These are phyloP conservation scores for Hippolais icterina DNA, from an alignment of 2,113 vertebrate species.

Conservation along the genomic window DNA sequence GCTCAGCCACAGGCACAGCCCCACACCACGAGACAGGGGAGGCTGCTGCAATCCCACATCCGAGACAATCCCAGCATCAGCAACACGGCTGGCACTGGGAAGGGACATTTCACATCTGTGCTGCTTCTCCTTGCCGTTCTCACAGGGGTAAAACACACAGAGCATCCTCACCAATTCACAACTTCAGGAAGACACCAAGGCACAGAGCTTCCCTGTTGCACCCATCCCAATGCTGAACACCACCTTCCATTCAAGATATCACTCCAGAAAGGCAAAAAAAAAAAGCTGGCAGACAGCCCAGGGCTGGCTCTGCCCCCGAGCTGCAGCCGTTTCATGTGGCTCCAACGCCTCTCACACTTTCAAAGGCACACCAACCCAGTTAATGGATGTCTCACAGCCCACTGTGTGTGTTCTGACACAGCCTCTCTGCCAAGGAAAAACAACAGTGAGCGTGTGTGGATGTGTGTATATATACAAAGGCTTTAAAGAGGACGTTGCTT, in stretches of 20 bases:
- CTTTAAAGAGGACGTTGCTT: not conserved
- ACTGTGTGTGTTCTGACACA: constrained; percentile 15
- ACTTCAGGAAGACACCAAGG: not conserved
- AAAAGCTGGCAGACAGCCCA: not conserved
- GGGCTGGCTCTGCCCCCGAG: constrained; percentile 13
- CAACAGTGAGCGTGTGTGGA: not conserved
- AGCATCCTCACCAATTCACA: not conserved
- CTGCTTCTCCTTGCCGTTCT: not conserved
- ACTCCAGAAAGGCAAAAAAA: not conserved
- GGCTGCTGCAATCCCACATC: not conserved
- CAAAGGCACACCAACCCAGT: constrained; percentile 23
- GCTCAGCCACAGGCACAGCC: not conserved
- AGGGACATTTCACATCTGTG: accelerated
- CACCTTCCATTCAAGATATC: not conserved
- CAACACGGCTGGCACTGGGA: accelerated
- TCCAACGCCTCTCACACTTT: constrained; percentile 38
- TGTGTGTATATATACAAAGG: not conserved
- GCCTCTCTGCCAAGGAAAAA: not conserved
- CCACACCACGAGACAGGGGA: not conserved
- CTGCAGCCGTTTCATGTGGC: constrained; percentile 63
- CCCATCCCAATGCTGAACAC: not conserved
- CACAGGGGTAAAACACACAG: no score
- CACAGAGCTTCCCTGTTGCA: not conserved
- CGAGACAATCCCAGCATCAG: accelerated
- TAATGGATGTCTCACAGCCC: not conserved